Evolutionary conservation across 2,888 invertebrate genomes (phyloP).

Genomic region (Syritta pipiens): DNA sequence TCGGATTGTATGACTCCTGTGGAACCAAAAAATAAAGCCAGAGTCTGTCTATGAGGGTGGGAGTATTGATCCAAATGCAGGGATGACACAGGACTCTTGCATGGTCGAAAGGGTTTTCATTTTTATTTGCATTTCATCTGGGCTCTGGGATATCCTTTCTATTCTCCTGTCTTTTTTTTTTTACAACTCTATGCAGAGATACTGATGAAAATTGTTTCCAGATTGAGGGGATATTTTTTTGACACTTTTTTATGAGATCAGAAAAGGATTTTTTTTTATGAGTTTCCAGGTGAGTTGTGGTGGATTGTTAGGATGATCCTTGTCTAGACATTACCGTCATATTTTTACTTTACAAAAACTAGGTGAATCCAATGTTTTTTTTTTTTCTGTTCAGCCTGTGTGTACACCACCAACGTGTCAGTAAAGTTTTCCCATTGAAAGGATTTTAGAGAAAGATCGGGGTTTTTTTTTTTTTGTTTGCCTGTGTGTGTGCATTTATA

Average conservation of each 20-base stretch:
- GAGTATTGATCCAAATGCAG: constrained; percentile 47
- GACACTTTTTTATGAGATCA: neutral
- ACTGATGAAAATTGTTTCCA: constrained; percentile 25
- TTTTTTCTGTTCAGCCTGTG: neutral
- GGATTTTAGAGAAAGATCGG: too few relatives aligned
- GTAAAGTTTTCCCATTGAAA: too few relatives aligned
- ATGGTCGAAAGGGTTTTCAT: constrained; percentile 19
- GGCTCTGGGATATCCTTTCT: too few relatives aligned
- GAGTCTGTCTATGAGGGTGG: neutral
- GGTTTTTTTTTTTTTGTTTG: neutral
- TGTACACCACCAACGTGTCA: too few relatives aligned
- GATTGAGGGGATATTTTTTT: constrained; percentile 11
- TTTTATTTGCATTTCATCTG: constrained; percentile 12
- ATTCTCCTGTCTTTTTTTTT: constrained; percentile 3
- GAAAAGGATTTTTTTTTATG: neutral
- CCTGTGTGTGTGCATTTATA: constrained; percentile 1
- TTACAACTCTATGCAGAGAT: constrained; percentile 13
- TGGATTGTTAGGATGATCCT: constrained; percentile 36
- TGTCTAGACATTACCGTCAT: constrained; percentile 33
- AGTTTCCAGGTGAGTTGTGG: constrained; percentile 5
- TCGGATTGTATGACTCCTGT: constrained; percentile 34
- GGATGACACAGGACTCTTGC: constrained; percentile 10
- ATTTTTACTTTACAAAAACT: neutral
- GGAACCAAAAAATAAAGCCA: too few relatives aligned
- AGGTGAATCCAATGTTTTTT: neutral